phyloP scores from a whole-genome alignment of 1,140 invertebrate genomes.

The Aleiodes sp. region DNA sequence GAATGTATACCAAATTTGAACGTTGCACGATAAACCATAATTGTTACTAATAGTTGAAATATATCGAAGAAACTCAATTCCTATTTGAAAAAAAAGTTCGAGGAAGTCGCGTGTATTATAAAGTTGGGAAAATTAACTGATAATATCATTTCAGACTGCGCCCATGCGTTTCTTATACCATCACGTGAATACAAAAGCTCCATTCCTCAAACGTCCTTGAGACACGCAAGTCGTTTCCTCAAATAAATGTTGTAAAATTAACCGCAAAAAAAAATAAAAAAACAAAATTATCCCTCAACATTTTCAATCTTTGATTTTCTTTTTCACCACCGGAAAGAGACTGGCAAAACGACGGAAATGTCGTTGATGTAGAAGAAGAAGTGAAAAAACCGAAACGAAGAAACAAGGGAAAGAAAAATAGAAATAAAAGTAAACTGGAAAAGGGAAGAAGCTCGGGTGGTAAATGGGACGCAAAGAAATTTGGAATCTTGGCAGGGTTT shows the following conservation, averaged over 20 bases:
- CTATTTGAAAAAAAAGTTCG: not conserved
- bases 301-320: not conserved
- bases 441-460: constrained; percentile 12
- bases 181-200: constrained; percentile 18
- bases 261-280: not conserved
- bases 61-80: constrained; percentile 24
- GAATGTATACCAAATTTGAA: no score
- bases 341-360: constrained; percentile 25
- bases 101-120: constrained; percentile 23
- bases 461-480: constrained; percentile 39
- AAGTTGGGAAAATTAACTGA: constrained; percentile 32
- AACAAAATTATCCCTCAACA: not conserved
- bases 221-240: constrained; percentile 32
- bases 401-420: constrained; percentile 17
- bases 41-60: not conserved
- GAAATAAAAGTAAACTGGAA: constrained; percentile 23
- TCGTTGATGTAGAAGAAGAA: constrained; percentile 10
- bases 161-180: not conserved
- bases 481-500: constrained; percentile 29
- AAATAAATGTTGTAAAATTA: constrained; percentile 9
- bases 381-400: not conserved
- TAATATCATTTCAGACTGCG: constrained; percentile 18
- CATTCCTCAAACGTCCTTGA: constrained; percentile 23
- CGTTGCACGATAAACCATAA: no score
- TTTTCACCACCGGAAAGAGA: constrained; percentile 18